Evolutionary conservation across 2,113 vertebrate genomes (phyloP).

Genomic region (Narcine bancroftii): DNA sequence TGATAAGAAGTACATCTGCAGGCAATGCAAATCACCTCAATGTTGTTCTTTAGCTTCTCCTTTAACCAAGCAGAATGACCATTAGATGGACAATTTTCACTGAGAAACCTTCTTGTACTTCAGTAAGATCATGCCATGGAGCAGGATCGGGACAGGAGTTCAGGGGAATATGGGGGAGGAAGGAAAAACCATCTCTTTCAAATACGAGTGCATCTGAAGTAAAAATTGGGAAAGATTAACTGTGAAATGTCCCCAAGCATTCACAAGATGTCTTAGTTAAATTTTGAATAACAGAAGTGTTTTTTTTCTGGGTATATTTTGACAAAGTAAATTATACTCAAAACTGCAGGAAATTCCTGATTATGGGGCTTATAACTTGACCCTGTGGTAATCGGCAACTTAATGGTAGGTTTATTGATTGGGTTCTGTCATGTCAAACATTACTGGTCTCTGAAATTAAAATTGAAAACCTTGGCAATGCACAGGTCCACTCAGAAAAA

Average conservation of each 20-base stretch:
- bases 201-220: neutral
- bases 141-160: neutral
- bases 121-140: neutral
- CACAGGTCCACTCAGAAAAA: neutral
- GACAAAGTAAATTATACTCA: neutral
- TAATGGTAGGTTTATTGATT: conserved; percentile 19
- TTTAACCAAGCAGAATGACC: neutral
- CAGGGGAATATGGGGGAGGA: neutral
- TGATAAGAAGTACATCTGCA: neutral
- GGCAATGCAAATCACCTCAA: neutral
- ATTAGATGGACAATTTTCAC: neutral
- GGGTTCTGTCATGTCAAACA: neutral
- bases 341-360: neutral
- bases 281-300: neutral
- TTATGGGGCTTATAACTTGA: neutral
- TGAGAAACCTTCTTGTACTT: neutral
- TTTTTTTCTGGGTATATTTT: neutral
- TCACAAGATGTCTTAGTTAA: neutral
- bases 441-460: neutral
- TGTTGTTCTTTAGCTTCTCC: neutral
- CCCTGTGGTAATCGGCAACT: neutral
- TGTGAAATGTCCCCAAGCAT: neutral
- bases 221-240: neutral
- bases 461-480: neutral
- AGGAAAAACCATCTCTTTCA: neutral